These are phyloP conservation scores for Gyrodactylus bullatarudis DNA, from an alignment of 1,140 invertebrate species.

Conservation along the genomic window DNA sequence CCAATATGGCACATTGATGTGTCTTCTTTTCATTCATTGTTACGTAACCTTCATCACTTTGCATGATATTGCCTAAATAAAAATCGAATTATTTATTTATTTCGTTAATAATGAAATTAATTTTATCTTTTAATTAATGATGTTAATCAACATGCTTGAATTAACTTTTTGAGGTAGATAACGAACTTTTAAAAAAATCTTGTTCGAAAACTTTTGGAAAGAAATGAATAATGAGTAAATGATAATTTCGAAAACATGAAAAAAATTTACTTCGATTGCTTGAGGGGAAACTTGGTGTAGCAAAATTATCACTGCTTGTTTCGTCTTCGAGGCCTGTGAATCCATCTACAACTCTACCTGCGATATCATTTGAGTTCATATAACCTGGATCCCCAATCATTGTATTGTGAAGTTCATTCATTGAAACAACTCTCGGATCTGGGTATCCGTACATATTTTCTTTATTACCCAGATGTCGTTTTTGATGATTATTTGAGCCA, in stretches of 20 bases:
- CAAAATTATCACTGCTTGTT: no score
- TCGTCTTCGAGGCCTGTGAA: background rate
- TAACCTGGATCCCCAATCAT: background rate
- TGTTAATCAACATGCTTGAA: no score
- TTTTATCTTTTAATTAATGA: no score
- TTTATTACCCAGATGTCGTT: slow-evolving; percentile 11
- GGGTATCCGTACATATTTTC: background rate
- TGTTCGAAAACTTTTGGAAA: no score
- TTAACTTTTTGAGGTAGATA: no score
- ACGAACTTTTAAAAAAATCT: no score
- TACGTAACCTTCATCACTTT: background rate
- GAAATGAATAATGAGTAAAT: no score
- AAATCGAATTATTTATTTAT: no score
- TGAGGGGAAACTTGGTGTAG: no score
- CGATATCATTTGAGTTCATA: background rate
- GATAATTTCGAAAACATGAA: no score
- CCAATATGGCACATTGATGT: background rate
- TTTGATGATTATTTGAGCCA: slow-evolving; percentile 20
- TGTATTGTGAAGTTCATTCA: background rate
- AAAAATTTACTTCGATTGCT: no score
- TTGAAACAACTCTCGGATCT: background rate
- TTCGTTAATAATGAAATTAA: no score
- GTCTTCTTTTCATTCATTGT: background rate
- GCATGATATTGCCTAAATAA: background rate
- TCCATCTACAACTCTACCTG: background rate